phyloP scores from a whole-genome alignment of 2,888 invertebrate species.

The Drosophila fungiperda region DNA sequence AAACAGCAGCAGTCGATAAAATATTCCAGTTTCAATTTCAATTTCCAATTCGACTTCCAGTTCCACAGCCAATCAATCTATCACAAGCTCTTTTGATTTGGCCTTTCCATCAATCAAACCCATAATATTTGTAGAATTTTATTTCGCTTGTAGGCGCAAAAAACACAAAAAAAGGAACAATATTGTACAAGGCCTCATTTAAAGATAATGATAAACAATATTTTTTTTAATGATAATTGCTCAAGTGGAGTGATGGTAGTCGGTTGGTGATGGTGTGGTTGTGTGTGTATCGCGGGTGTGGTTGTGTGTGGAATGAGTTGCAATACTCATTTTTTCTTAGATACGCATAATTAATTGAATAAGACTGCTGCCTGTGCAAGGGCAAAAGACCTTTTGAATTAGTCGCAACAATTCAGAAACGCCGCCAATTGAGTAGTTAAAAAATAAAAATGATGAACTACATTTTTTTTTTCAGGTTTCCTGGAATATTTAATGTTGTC shows the following conservation, averaged over 20 bases:
- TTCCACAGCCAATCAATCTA: conserved; percentile 60
- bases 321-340: conserved; percentile 17
- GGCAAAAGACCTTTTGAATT: conserved; percentile 38
- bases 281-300: no score
- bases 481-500: background rate
- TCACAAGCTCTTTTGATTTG: conserved; percentile 45
- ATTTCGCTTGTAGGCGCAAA: conserved; percentile 2
- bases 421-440: conserved; percentile 39
- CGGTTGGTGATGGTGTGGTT: background rate
- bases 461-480: background rate
- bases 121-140: conserved; percentile 27
- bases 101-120: conserved; percentile 64
- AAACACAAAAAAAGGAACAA: conserved; percentile 16
- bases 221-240: conserved; percentile 48
- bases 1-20: conserved; percentile 21
- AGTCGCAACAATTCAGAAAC: conserved; percentile 10
- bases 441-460: background rate
- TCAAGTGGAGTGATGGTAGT: conserved; percentile 20
- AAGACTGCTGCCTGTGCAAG: conserved; percentile 20
- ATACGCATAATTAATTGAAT: conserved; percentile 54
- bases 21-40: conserved; percentile 35
- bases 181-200: conserved; percentile 17
- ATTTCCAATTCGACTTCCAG: conserved; percentile 24
- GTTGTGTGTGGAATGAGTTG: no score
- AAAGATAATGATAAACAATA: conserved; percentile 42